Evolutionary conservation across 2,113 vertebrate genomes (phyloP).

Genomic region (Collichthys lucidus): DNA sequence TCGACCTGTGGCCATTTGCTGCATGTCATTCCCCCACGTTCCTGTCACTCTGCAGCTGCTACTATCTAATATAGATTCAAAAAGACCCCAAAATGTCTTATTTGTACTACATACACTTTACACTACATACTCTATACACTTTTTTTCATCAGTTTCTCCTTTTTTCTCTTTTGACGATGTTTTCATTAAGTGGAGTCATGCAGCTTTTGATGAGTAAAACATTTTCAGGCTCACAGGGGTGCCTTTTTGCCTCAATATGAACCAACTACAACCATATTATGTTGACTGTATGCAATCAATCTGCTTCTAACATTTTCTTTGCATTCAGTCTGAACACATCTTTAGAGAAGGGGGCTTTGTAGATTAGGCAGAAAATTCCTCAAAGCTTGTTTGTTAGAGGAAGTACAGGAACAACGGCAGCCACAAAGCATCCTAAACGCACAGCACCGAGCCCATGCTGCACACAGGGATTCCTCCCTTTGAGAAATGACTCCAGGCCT

Average conservation of each 20-base stretch:
- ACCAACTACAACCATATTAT: neutral
- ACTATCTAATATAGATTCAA: no score
- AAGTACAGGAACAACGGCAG: neutral
- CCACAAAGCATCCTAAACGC: neutral
- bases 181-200: neutral
- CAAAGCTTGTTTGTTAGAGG: neutral
- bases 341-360: neutral
- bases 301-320: neutral
- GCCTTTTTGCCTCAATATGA: neutral
- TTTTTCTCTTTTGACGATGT: neutral
- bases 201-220: neutral
- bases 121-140: no score
- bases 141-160: neutral
- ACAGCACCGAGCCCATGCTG: neutral
- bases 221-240: neutral
- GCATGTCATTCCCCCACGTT: no score
- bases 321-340: neutral
- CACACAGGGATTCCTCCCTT: neutral
- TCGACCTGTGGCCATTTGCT: no score
- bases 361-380: neutral
- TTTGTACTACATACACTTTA: no score
- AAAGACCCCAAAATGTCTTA: no score
- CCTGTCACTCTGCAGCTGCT: no score
- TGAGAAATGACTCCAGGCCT: constrained; percentile 28
- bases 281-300: neutral